Evolutionary conservation across 2,888 invertebrate species (phyloP).

Genomic region (Brachyopa scutellaris): DNA sequence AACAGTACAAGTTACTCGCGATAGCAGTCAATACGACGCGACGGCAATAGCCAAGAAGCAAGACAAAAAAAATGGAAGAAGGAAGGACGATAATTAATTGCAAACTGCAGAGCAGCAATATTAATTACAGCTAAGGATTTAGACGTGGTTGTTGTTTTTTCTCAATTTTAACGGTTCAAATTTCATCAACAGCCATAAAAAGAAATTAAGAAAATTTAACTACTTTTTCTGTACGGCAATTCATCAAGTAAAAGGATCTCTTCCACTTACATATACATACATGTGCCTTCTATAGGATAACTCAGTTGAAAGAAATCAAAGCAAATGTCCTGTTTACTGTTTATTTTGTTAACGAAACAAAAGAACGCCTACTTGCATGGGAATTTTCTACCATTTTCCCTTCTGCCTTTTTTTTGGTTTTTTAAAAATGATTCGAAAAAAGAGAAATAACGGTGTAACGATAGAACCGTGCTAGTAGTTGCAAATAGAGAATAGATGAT

Average conservation of each 20-base stretch:
- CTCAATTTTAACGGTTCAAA: conserved; percentile 21
- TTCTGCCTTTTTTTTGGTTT: background rate
- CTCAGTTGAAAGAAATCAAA: conserved; percentile 30
- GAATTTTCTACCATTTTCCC: no score
- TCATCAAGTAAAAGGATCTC: conserved; percentile 54
- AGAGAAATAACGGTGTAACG: background rate
- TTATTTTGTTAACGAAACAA: conserved; percentile 46
- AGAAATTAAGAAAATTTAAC: conserved; percentile 48
- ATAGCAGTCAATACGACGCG: conserved; percentile 8
- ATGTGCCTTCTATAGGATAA: background rate
- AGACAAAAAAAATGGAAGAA: no score
- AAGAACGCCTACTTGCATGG: conserved; percentile 51
- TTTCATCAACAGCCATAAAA: conserved; percentile 37
- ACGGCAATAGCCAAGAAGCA: background rate
- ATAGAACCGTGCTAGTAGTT: conserved; percentile 1
- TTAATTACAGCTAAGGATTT: conserved; percentile 42
- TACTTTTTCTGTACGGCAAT: conserved; percentile 43
- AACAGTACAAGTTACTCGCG: conserved; percentile 29
- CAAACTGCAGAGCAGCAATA: conserved; percentile 36
- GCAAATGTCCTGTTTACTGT: conserved; percentile 55
- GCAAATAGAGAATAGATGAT: conserved; percentile 44
- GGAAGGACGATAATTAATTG: conserved; percentile 61
- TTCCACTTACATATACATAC: no score
- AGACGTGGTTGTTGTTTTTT: conserved; percentile 2
- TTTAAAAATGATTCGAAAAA: background rate